phyloP scores from a whole-genome alignment of 2,888 invertebrate genomes.

The Phyllotreta cruciferae region DNA sequence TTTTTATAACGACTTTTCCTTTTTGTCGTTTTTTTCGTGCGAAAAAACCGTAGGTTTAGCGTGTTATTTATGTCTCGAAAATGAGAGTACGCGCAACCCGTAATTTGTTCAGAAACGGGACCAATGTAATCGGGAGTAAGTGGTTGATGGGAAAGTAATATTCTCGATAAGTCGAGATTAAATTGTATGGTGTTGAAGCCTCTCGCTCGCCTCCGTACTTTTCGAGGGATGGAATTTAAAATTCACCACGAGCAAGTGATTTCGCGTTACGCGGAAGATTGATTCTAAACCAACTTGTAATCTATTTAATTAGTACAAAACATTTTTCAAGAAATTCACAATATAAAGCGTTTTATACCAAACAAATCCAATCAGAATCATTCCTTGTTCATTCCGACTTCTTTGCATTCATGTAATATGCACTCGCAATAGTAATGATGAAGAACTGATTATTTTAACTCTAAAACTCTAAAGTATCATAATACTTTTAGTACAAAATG shows the following conservation, averaged over 20 bases:
- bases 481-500: too few species aligned
- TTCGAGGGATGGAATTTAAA: constrained; percentile 18
- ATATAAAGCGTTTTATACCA: too few species aligned
- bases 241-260: not conserved
- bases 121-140: constrained; percentile 21
- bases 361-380: too few species aligned
- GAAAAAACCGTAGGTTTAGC: constrained; percentile 26
- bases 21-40: constrained; percentile 8
- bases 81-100: constrained; percentile 22
- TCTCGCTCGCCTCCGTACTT: constrained; percentile 5
- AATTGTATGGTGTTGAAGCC: constrained; percentile 18
- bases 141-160: constrained; percentile 20
- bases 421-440: too few species aligned
- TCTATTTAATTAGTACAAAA: too few species aligned
- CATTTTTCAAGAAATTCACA: too few species aligned
- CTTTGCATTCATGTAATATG: too few species aligned
- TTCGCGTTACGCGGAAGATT: too few species aligned
- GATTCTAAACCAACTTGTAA: not conserved
- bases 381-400: too few species aligned
- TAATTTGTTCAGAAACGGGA: constrained; percentile 26
- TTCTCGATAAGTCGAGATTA: constrained; percentile 17
- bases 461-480: too few species aligned
- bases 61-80: constrained; percentile 32
- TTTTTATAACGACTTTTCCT: not conserved
- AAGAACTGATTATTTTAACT: too few species aligned